Evolutionary conservation across 2,113 vertebrate species (phyloP).

Genomic region (Prionailurus viverrinus): DNA sequence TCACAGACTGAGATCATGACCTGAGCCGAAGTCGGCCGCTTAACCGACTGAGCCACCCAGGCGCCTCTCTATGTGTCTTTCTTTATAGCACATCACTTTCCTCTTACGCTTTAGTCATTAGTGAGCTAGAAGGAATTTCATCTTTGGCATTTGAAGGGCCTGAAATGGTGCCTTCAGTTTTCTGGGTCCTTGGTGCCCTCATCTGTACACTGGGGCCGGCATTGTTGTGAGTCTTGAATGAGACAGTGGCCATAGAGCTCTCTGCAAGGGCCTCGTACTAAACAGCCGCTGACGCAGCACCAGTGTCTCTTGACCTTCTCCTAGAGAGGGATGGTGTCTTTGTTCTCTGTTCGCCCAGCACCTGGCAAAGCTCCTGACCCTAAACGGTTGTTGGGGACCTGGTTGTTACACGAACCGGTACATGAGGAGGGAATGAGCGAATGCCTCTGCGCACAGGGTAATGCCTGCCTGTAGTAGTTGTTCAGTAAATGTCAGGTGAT

Average conservation of each 20-base stretch:
- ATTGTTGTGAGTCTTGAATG: background rate
- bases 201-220: background rate
- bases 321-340: background rate
- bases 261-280: background rate
- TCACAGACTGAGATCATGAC: too few species aligned
- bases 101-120: background rate
- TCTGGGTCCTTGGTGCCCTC: background rate
- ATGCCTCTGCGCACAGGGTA: background rate
- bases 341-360: background rate
- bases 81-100: background rate
- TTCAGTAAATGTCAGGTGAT: background rate
- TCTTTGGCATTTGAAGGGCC: background rate
- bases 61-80: background rate
- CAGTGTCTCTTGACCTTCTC: background rate
- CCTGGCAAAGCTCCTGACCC: background rate
- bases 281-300: background rate
- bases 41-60: too few species aligned
- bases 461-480: background rate
- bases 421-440: background rate
- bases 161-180: background rate
- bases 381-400: background rate
- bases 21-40: too few species aligned
- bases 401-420: background rate
- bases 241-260: background rate
- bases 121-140: slow-evolving; percentile 19